Evolutionary conservation across 2,888 invertebrate genomes (phyloP).

Genomic region (Diplolepis rosae): DNA sequence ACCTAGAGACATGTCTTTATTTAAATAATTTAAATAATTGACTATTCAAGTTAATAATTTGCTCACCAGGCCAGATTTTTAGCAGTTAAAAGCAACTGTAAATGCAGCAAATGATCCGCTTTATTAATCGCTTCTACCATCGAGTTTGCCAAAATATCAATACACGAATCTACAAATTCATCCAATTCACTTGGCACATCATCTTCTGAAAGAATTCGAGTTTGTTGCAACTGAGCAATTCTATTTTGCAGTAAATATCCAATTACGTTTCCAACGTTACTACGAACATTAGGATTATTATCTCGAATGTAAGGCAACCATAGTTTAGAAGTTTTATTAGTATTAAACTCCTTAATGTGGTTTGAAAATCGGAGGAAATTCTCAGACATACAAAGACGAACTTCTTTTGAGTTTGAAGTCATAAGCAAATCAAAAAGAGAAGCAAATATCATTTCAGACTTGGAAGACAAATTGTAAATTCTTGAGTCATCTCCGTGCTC

Average conservation of each 20-base stretch:
- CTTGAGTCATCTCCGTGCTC: conserved; percentile 35
- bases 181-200: conserved; percentile 61
- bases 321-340: conserved; percentile 62
- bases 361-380: conserved; percentile 72
- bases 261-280: conserved; percentile 66
- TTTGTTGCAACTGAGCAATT: conserved; percentile 66
- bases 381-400: conserved; percentile 68
- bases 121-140: conserved; percentile 71
- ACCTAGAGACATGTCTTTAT: conserved; percentile 21
- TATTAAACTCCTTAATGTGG: conserved; percentile 72
- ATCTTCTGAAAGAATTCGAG: conserved; percentile 68
- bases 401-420: conserved; percentile 54
- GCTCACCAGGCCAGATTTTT: conserved; percentile 74
- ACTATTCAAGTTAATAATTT: background rate
- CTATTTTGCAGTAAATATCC: conserved; percentile 63
- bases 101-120: conserved; percentile 76
- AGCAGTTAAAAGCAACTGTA: conserved; percentile 76
- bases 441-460: conserved; percentile 59
- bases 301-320: conserved; percentile 73
- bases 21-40: conserved; percentile 4
- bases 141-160: conserved; percentile 66
- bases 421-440: conserved; percentile 59
- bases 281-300: conserved; percentile 64
- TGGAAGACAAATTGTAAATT: conserved; percentile 43
- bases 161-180: conserved; percentile 73